Evolutionary conservation across 1,140 invertebrate genomes (phyloP).

Genomic region (Aricia agestis): DNA sequence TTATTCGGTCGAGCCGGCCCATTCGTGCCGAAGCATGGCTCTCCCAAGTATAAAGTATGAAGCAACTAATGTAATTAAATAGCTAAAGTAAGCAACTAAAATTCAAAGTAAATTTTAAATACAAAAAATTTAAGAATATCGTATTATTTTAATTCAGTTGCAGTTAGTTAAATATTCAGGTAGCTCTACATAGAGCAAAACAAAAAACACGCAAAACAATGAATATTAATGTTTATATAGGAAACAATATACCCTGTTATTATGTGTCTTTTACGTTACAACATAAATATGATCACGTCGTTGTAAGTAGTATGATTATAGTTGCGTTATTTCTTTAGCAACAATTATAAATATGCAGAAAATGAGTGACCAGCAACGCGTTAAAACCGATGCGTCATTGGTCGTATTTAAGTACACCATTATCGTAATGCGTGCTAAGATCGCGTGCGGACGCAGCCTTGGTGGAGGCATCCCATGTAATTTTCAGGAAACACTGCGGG

Average conservation of each 20-base stretch:
- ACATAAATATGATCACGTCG: constrained; percentile 10
- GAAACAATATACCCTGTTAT: constrained; percentile 12
- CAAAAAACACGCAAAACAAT: neutral
- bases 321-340: constrained; percentile 43
- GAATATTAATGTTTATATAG: constrained; percentile 1
- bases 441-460: constrained; percentile 69
- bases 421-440: constrained; percentile 69
- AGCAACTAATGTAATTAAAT: too few relatives aligned
- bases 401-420: constrained; percentile 59
- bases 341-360: constrained; percentile 42
- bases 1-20: too few relatives aligned
- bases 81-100: too few relatives aligned
- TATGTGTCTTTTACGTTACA: constrained; percentile 10
- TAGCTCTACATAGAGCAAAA: neutral
- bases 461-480: constrained; percentile 71
- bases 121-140: neutral
- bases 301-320: constrained; percentile 33
- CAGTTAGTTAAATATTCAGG: neutral
- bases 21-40: too few relatives aligned
- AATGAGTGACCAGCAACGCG: constrained; percentile 55
- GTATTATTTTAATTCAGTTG: neutral
- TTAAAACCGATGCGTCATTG: constrained; percentile 73
- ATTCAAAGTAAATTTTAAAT: too few relatives aligned
- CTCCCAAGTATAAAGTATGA: too few relatives aligned
- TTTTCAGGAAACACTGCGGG: constrained; percentile 72